Evolutionary conservation across 2,113 vertebrate genomes (phyloP).

Genomic region (Chloropsis hardwickii): DNA sequence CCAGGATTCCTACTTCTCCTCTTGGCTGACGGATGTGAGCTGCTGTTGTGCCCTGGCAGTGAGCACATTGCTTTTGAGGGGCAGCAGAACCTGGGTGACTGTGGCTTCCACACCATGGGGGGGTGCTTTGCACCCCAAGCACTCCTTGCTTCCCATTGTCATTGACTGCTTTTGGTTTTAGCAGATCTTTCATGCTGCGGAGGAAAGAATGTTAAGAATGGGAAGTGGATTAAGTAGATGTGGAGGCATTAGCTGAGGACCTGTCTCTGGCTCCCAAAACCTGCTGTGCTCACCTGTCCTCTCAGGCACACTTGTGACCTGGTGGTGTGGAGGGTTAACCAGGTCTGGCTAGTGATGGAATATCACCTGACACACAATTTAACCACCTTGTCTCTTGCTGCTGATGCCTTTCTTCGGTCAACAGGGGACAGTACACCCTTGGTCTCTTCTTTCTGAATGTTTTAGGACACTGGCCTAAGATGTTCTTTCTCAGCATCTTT

Average conservation of each 20-base stretch:
- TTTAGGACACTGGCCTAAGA: neutral
- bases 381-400: neutral
- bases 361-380: neutral
- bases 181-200: neutral
- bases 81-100: neutral
- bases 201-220: neutral
- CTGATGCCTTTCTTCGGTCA: neutral
- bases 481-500: neutral
- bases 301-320: neutral
- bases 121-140: neutral
- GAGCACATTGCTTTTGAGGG: fast-evolving
- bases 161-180: neutral
- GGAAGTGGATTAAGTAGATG: neutral
- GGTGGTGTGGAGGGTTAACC: neutral
- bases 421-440: neutral
- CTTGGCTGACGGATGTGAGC: neutral
- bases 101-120: fast-evolving
- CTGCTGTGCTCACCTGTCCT: neutral
- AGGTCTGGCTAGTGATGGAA: neutral
- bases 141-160: neutral
- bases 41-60: neutral
- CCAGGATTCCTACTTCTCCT: fast-evolving
- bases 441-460: neutral
- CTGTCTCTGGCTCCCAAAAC: neutral
- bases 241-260: neutral